These are phyloP conservation scores for Ptychodera flava DNA, from an alignment of 35 echinoderm and acorn worm genomes.

Conservation along the genomic window DNA sequence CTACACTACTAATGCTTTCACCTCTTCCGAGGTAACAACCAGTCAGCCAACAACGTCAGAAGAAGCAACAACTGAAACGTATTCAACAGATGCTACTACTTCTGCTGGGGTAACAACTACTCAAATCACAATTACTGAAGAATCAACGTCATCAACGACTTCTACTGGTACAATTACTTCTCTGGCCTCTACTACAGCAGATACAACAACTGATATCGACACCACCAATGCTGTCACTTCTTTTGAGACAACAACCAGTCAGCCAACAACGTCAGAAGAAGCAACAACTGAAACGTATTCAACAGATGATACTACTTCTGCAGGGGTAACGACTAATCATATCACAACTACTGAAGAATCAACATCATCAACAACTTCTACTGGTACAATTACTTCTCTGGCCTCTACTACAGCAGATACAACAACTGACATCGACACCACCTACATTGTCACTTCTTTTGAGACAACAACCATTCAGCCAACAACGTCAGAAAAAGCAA, in stretches of 20 bases:
- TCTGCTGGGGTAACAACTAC: not conserved
- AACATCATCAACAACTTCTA: not conserved
- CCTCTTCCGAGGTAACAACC: too few species aligned
- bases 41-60: not conserved
- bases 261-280: too few species aligned
- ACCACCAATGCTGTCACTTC: not conserved
- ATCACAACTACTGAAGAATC: not conserved
- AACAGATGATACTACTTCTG: not conserved
- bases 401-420: not conserved
- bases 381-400: not conserved
- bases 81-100: not conserved
- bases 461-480: too few species aligned
- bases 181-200: not conserved
- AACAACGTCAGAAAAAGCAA: too few species aligned
- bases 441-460: too few species aligned
- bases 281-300: not conserved
- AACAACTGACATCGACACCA: not conserved
- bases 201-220: not conserved
- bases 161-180: not conserved
- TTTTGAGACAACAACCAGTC: not conserved
- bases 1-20: too few species aligned
- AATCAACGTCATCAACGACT: not conserved
- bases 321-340: too few species aligned
- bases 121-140: not conserved
- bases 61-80: not conserved